phyloP scores from a whole-genome alignment of 1,140 invertebrate species.

The Drosophila rhopaloa region DNA sequence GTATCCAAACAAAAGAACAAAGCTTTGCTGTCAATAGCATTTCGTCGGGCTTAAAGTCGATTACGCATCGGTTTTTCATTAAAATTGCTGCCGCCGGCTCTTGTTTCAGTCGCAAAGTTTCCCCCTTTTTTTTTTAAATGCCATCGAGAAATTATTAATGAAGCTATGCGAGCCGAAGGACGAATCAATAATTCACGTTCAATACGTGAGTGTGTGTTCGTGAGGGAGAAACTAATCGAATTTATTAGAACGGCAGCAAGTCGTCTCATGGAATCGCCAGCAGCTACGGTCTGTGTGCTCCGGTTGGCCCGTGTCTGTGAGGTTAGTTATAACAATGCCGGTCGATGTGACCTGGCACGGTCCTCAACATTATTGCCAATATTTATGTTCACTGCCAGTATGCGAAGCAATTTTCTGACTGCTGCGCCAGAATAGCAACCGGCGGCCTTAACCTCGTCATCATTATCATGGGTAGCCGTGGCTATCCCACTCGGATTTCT shows the following conservation, averaged over 20 bases:
- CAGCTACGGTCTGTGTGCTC: slow-evolving; percentile 17
- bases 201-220: slow-evolving; percentile 27
- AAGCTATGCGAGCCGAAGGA: slow-evolving; percentile 63
- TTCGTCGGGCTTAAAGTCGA: slow-evolving; percentile 34
- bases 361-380: slow-evolving; percentile 52
- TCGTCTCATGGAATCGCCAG: slow-evolving; percentile 35
- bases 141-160: slow-evolving; percentile 64
- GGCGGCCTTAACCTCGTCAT: slow-evolving; percentile 34
- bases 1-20: slow-evolving; percentile 1
- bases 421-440: slow-evolving; percentile 5
- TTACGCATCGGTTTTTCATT: slow-evolving; percentile 38
- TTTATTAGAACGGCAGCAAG: slow-evolving; percentile 66
- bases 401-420: slow-evolving; percentile 37
- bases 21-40: slow-evolving; percentile 25
- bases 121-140: slow-evolving; percentile 36
- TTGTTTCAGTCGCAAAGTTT: slow-evolving; percentile 19
- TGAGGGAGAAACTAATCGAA: slow-evolving; percentile 70
- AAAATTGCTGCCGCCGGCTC: slow-evolving; percentile 24
- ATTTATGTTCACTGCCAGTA: slow-evolving; percentile 57
- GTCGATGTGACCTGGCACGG: slow-evolving; percentile 39
- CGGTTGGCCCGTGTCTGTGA: background rate
- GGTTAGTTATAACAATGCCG: slow-evolving; percentile 33
- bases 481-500: slow-evolving; percentile 3
- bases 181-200: slow-evolving; percentile 68
- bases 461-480: slow-evolving; percentile 21